These are phyloP conservation scores for Neostethus bicornis DNA, from an alignment of 2,797 vertebrate species.

Conservation along the genomic window DNA sequence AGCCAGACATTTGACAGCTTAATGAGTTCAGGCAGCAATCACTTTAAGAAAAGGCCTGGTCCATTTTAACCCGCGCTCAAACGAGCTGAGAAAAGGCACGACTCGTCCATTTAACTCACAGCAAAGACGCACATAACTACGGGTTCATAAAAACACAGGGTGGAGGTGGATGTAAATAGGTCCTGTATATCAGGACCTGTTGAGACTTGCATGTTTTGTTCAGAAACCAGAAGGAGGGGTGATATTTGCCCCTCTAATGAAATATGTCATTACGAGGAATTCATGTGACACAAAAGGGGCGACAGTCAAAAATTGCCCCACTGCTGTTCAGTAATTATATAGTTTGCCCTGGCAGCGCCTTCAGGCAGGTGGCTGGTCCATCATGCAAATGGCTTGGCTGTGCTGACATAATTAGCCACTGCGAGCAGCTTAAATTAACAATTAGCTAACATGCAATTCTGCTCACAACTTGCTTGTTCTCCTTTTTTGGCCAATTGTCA, in stretches of 20 bases:
- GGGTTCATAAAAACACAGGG: conserved; percentile 67
- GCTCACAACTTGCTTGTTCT: conserved; percentile 88
- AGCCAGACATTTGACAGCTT: conserved; percentile 75
- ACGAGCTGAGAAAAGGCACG: conserved; percentile 63
- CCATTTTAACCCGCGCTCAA: conserved; percentile 58
- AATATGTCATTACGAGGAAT: conserved; percentile 99
- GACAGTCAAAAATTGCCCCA: conserved; percentile 99
- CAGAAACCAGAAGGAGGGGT: conserved; percentile 80
- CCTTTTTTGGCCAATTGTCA: conserved; percentile 90
- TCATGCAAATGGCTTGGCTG: conserved; percentile 99
- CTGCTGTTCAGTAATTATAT: conserved; percentile 99
- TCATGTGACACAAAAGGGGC: conserved; percentile 98
- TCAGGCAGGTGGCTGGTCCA: conserved; percentile 99
- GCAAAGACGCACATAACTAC: conserved; percentile 65
- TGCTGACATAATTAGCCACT: conserved; percentile 96
- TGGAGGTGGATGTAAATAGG: conserved; percentile 86
- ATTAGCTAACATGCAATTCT: conserved; percentile 99
- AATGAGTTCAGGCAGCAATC: conserved; percentile 77
- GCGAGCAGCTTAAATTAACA: conserved; percentile 99
- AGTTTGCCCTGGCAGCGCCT: conserved; percentile 97
- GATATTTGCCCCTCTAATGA: conserved; percentile 99
- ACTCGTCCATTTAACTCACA: conserved; percentile 72
- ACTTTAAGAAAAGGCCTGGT: conserved; percentile 65
- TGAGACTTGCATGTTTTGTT: conserved; percentile 88
- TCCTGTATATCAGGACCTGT: conserved; percentile 85